These are phyloP conservation scores for Adrianichthys oophorus DNA, from an alignment of 2,797 vertebrate genomes.

Conservation along the genomic window DNA sequence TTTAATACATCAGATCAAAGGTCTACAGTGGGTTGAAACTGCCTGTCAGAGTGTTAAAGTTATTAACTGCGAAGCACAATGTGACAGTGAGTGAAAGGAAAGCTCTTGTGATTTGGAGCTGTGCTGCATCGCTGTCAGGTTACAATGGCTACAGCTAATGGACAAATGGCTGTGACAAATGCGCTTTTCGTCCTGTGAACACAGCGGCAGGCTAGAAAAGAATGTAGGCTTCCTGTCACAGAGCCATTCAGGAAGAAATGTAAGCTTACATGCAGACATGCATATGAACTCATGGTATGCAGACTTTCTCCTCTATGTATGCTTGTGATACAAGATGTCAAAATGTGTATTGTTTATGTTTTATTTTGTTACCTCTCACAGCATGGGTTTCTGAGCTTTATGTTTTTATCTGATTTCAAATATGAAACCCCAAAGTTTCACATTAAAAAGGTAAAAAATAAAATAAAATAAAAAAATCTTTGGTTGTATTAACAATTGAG, in stretches of 20 bases:
- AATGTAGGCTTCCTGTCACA: slow-evolving; percentile 71
- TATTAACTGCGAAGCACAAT: slow-evolving; percentile 3
- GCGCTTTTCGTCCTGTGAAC: slow-evolving; percentile 58
- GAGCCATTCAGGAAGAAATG: slow-evolving; percentile 66
- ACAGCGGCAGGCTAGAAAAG: slow-evolving; percentile 63
- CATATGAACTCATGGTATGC: slow-evolving; percentile 14
- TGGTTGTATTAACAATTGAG: too few species aligned
- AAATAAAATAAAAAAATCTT: too few species aligned
- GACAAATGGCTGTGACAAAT: slow-evolving; percentile 51
- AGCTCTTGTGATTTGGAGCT: slow-evolving; percentile 4
- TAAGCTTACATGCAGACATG: slow-evolving; percentile 43
- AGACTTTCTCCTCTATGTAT: slow-evolving; percentile 53
- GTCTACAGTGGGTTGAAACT: not conserved
- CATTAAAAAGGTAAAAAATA: too few species aligned
- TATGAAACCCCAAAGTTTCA: too few species aligned
- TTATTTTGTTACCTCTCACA: not conserved
- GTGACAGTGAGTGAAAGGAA: slow-evolving; percentile 26
- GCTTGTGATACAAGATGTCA: slow-evolving; percentile 56
- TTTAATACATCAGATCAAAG: not conserved
- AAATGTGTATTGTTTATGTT: not conserved
- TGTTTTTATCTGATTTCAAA: too few species aligned
- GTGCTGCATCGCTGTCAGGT: slow-evolving; percentile 35
- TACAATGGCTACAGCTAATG: slow-evolving; percentile 40
- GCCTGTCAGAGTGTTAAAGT: slow-evolving; percentile 3
- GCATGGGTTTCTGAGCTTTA: too few species aligned